phyloP scores from a whole-genome alignment of 2,113 vertebrate species.

The Epinephelus fuscoguttatus region DNA sequence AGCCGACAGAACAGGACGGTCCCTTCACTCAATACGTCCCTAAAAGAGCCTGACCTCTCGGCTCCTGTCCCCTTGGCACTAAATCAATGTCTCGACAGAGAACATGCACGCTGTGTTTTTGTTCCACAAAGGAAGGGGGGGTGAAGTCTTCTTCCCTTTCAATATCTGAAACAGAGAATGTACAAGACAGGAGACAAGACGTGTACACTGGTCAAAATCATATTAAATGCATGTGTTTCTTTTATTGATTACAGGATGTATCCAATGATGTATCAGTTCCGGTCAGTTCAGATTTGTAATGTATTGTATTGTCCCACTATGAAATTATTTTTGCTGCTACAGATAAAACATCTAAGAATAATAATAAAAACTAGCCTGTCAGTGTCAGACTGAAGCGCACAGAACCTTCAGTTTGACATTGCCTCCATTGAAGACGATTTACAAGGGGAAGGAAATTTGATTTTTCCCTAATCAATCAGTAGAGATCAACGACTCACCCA shows the following conservation, averaged over 20 bases:
- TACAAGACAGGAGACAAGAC: not conserved
- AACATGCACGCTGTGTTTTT: slow-evolving; percentile 17
- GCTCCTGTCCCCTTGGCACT: slow-evolving; percentile 18
- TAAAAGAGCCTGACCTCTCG: slow-evolving; percentile 31
- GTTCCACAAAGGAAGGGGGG: not conserved
- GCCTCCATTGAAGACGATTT: too few relatives aligned
- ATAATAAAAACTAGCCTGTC: too few relatives aligned
- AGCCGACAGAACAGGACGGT: slow-evolving; percentile 38
- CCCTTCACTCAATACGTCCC: slow-evolving; percentile 27
- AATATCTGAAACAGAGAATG: not conserved
- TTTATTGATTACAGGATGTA: not conserved
- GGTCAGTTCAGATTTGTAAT: not conserved
- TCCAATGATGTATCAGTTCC: not conserved
- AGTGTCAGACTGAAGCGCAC: too few relatives aligned
- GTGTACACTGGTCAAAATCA: not conserved
- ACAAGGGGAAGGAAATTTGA: too few relatives aligned
- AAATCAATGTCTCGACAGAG: slow-evolving; percentile 29
- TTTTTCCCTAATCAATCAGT: too few relatives aligned
- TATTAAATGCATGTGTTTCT: not conserved
- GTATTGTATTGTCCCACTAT: not conserved
- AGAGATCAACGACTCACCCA: too few relatives aligned
- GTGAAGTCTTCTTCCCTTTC: not conserved
- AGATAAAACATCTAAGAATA: not conserved
- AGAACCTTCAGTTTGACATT: too few relatives aligned
- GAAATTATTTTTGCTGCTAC: not conserved